phyloP scores from a whole-genome alignment of 2,113 vertebrate genomes.

The Stomatorhinus ivindoensis region DNA sequence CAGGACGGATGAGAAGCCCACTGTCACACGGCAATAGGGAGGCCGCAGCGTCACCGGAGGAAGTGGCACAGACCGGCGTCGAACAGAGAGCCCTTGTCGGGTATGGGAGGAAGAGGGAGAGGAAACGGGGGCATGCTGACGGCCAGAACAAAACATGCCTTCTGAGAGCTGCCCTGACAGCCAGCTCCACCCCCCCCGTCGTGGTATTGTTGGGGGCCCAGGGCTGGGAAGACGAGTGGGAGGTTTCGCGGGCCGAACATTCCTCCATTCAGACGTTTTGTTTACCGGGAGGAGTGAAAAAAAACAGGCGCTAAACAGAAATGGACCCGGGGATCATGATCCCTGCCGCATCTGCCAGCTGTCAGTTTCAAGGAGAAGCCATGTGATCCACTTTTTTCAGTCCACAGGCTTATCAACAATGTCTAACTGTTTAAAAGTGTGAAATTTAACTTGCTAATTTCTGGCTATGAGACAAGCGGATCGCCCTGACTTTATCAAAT shows the following conservation, averaged over 20 bases:
- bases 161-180: slow-evolving; percentile 35
- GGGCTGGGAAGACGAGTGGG: neutral
- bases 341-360: neutral
- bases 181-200: slow-evolving; percentile 20
- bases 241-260: neutral
- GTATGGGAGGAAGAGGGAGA: neutral
- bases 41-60: neutral
- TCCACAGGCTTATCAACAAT: neutral
- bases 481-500: neutral
- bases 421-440: neutral
- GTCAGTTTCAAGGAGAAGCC: neutral
- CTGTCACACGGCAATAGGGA: neutral
- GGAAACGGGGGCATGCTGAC: slow-evolving; percentile 3
- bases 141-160: slow-evolving; percentile 39
- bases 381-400: neutral
- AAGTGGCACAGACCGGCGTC: neutral
- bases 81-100: neutral
- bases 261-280: neutral
- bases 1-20: neutral
- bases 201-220: neutral
- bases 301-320: neutral
- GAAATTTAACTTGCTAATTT: neutral
- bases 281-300: neutral
- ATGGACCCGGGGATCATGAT: neutral
- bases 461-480: neutral